Evolutionary conservation across 2,888 invertebrate species (phyloP).

Genomic region (Dorcus hopei): DNA sequence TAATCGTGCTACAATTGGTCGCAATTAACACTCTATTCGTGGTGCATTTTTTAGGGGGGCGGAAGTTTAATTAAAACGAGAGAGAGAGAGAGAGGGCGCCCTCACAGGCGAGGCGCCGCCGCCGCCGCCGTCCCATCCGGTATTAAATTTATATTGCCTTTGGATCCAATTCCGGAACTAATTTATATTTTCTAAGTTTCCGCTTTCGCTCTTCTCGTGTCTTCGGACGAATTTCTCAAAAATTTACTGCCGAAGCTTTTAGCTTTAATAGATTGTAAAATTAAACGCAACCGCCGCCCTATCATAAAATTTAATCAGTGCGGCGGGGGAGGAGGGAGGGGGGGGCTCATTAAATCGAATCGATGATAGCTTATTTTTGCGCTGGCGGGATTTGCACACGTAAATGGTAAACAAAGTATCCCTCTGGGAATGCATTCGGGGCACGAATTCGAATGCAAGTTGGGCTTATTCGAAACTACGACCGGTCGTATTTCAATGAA

Average conservation of each 20-base stretch:
- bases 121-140: constrained; percentile 2
- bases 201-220: constrained; percentile 1
- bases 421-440: too few species aligned
- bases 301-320: too few species aligned
- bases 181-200: constrained; percentile 15
- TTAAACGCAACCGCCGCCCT: not conserved
- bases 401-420: too few species aligned
- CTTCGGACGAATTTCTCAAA: not conserved
- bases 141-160: constrained; percentile 25
- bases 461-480: too few species aligned
- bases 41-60: constrained; percentile 17
- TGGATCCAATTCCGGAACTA: constrained; percentile 20
- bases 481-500: too few species aligned
- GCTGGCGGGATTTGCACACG: too few species aligned
- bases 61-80: constrained; percentile 14
- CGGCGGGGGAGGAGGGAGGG: too few species aligned
- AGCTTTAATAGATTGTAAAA: not conserved
- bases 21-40: constrained; percentile 28
- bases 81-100: not conserved
- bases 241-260: not conserved
- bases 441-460: too few species aligned
- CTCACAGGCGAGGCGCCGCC: too few species aligned
- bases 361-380: too few species aligned
- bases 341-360: too few species aligned
- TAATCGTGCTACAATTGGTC: constrained; percentile 30